phyloP scores from a whole-genome alignment of 2,113 vertebrate species.

The Seriola quinqueradiata region DNA sequence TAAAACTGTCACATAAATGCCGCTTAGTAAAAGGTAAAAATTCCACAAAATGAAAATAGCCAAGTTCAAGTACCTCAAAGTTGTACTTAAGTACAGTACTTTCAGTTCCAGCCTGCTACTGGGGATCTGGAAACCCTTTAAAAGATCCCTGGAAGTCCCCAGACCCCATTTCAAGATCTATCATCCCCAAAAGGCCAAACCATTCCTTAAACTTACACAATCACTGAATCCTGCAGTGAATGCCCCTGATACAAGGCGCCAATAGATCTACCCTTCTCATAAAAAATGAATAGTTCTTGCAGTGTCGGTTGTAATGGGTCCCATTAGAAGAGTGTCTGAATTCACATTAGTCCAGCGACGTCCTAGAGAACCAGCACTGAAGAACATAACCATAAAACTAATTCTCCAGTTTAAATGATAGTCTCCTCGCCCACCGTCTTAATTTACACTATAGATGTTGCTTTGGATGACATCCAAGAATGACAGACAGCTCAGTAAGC shows the following conservation, averaged over 20 bases:
- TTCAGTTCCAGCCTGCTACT: background rate
- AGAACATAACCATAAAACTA: conserved; percentile 68
- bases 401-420: conserved; percentile 59
- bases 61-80: background rate
- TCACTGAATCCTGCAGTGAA: conserved; percentile 30
- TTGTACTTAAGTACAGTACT: background rate
- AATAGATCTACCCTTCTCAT: conserved; percentile 69
- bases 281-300: conserved; percentile 75
- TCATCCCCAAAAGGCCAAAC: conserved; percentile 6
- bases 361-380: conserved; percentile 58
- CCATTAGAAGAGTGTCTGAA: conserved; percentile 73
- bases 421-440: conserved; percentile 53
- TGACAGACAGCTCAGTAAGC: conserved; percentile 33
- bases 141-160: conserved; percentile 8
- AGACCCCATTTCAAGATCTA: conserved; percentile 24
- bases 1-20: background rate
- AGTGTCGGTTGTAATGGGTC: conserved; percentile 68
- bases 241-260: conserved; percentile 50
- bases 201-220: background rate
- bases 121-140: background rate
- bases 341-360: conserved; percentile 63
- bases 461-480: conserved; percentile 57
- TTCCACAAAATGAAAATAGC: background rate
- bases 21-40: too few species aligned
- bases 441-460: conserved; percentile 67